Conservation (phyloP, 1,140 invertebrate species). For the Pogonomyrmex californicus region DNA sequence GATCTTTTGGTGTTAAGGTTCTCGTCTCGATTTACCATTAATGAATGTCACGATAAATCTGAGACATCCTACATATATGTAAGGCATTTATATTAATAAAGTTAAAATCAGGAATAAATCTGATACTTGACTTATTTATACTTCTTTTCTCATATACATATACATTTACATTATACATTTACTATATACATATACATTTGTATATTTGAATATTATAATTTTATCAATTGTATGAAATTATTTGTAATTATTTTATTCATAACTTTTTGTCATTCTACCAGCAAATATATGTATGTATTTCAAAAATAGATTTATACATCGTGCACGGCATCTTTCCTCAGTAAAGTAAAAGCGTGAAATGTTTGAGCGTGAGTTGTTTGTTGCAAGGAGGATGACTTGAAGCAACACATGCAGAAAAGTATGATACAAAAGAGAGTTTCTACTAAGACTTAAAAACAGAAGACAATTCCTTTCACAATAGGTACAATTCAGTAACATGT, state of each 20-base stretch:
- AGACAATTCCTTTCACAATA: slow-evolving; percentile 45
- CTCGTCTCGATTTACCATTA: too few species aligned
- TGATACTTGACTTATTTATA: neutral
- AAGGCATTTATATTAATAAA: neutral
- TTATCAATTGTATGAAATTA: neutral
- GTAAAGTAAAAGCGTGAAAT: slow-evolving; percentile 21
- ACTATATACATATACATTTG: too few species aligned
- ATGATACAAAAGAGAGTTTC: slow-evolving; percentile 5
- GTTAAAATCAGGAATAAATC: neutral
- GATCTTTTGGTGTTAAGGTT: too few species aligned
- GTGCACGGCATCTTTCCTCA: neutral
- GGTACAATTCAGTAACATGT: slow-evolving; percentile 34
- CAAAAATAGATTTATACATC: neutral
- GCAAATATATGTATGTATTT: neutral
- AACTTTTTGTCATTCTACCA: neutral
- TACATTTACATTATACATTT: too few species aligned
- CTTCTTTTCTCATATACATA: too few species aligned
- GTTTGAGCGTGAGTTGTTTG: neutral
- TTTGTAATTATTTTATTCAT: neutral
- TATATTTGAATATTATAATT: neutral
- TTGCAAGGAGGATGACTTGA: slow-evolving; percentile 2
- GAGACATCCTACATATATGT: neutral
- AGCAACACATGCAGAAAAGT: slow-evolving; percentile 29
- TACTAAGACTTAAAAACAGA: slow-evolving; percentile 37
- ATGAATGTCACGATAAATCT: too few species aligned